Base-by-base conservation (phyloP, 2,888 invertebrate species). In the Nomada ferruginata region DNA sequence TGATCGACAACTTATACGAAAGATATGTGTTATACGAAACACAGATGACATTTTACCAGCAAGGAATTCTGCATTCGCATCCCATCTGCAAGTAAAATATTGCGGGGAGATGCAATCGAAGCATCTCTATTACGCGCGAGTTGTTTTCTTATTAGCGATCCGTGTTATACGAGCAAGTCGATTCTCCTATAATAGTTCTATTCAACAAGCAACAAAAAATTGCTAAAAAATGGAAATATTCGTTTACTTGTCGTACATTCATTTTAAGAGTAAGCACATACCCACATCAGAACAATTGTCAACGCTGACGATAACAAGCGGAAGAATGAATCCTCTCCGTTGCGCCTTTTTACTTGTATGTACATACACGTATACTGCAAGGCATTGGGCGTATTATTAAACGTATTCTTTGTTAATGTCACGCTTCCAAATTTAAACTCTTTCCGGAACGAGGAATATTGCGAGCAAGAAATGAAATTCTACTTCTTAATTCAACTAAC, bases 1-100 rank as follows among this genome's bases (percentile, higher is more conserved):
- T 47, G 5, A 15, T 23, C 5, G 36, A n/a, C 13, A 20, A 23
- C 13, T 13, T 26, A 13, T 15, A 23, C 18, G 23, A 11, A 5
- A n/a, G 4, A 15, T 20, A 18, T 53, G n/a, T 52, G 53, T 44
- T 60, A 36, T 68, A 23, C 42, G 20, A 13, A 29, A 10, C 47
- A 36, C 3, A 20, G 29, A 10, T 36, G 44, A 70, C 79, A 47
- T 70, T 69, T 18, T 59, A 10, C 2, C 52, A 52, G 52, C 47
- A 47, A 47, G 47, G 47, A 47, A 36, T 10, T 68, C 55, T 11
- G 15, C 2, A 3, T 4, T 55, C 26, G 2, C 15, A 2, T 44
- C 26, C 2, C 10, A 2, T 44, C 9, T 55, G 5, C 1, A 26
- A 69, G 3, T 20, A 2, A 47, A 23, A 9, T 44, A 66, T 57